Conservation (phyloP, 2,888 invertebrate species). For the Sturmia bella region DNA sequence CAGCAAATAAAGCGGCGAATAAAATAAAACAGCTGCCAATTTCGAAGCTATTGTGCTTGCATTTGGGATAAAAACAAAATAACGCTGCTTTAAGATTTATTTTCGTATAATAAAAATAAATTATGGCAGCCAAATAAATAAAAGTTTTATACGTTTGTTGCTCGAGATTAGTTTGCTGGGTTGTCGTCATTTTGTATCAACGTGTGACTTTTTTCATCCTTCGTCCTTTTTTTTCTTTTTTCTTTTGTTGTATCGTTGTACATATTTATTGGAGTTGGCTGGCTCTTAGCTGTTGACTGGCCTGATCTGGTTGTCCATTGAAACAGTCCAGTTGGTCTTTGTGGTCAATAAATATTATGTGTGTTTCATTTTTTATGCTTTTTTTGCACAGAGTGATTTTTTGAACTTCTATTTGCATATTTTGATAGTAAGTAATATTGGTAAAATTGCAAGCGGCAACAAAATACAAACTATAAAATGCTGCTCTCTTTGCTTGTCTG, state of each 20-base stretch:
- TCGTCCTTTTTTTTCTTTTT: not conserved
- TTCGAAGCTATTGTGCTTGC: not conserved
- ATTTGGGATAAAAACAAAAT: not conserved
- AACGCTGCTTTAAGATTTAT: constrained; percentile 13
- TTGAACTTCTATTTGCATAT: constrained; percentile 55
- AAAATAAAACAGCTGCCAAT: not conserved
- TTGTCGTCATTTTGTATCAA: constrained; percentile 20
- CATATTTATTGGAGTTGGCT: constrained; percentile 36
- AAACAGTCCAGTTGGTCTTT: constrained; percentile 52
- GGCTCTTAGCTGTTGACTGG: constrained; percentile 43
- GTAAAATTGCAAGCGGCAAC: constrained; percentile 58
- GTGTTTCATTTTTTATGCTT: constrained; percentile 52
- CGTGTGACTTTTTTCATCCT: constrained; percentile 6
- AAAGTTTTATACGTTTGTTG: not conserved
- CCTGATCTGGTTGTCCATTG: constrained; percentile 44
- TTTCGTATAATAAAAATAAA: constrained; percentile 20
- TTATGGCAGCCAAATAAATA: not conserved
- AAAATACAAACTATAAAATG: constrained; percentile 28
- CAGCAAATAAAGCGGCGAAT: constrained; percentile 11
- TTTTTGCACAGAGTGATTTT: constrained; percentile 40
- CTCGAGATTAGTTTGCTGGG: constrained; percentile 23
- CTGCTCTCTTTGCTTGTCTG: not conserved
- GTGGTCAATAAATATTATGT: constrained; percentile 69
- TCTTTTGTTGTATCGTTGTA: constrained; percentile 11
- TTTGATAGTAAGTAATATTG: constrained; percentile 56